Base-by-base conservation (phyloP, 2,888 invertebrate genomes). In the Gari tellinella region DNA sequence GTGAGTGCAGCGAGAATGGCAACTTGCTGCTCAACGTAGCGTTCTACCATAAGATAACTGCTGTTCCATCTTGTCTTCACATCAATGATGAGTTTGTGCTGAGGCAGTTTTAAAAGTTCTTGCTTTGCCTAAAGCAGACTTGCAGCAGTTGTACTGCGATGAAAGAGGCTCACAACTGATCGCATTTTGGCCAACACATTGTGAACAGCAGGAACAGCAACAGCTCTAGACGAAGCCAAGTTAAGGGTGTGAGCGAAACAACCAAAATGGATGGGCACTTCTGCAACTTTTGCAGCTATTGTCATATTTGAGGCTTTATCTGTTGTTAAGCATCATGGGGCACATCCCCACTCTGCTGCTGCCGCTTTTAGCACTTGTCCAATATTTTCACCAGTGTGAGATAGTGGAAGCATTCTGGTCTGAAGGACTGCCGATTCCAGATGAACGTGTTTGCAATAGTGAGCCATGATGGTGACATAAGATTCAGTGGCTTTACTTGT, bases 241-340 rank as follows among this genome's bases (percentile, higher is more conserved):
- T 75, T 70, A 10, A 75, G 52, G 8, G 64, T 76, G 46, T 76
- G 76, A 4, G 64, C 70, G 51, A 75, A 70, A 66, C 75, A 75
- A 3, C 60, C 37, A 12, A 66, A 41, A 48, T 55, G 66, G 14
- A 43, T 10, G 1, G 19, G 38, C 37, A 41, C 26, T 41, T 43
- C 66, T 41, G 45, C 25, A 25, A 58, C 62, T 25, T 25, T 56
- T 4, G 48, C 66, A n/a, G 70, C 70, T 14, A 55, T 49, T 14
- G 38, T 31, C 69, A 66, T 70, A 40, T 75, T 70, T 15, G 60
- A 48, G 14, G 70, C 70, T 53, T 75, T 70, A 25, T 70, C 75
- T n/a, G 40, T 58, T 5, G 63, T 60, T 8, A 75, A 8, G 52
- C 56, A 12, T n/a, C 31, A 0, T 8, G 15, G 14, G 26, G 56